These are phyloP conservation scores for Helicoverpa zea DNA, from an alignment of 1,140 invertebrate species.

Conservation along the genomic window DNA sequence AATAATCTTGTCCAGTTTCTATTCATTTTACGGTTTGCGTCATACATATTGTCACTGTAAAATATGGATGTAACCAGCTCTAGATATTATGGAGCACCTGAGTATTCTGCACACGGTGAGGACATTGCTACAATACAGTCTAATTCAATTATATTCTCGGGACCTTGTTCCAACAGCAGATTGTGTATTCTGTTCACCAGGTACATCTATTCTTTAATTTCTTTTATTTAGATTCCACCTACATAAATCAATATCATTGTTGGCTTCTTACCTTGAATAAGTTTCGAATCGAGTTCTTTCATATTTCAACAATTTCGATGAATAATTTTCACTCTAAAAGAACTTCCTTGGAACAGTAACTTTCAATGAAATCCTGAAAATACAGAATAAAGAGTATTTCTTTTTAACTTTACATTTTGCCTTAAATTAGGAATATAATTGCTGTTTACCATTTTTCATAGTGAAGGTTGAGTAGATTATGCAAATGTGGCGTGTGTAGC, in stretches of 20 bases:
- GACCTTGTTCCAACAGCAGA: neutral
- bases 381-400: neutral
- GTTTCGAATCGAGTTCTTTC: constrained; percentile 25
- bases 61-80: too few relatives aligned
- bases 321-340: constrained; percentile 32
- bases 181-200: neutral
- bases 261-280: constrained; percentile 25
- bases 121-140: neutral
- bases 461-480: constrained; percentile 18
- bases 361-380: constrained; percentile 26
- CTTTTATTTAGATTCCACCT: neutral
- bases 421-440: neutral
- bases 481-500: constrained; percentile 20
- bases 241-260: constrained; percentile 24
- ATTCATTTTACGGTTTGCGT: neutral
- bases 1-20: too few relatives aligned
- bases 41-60: neutral
- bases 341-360: constrained; percentile 15
- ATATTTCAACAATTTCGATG: constrained; percentile 36
- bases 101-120: too few relatives aligned
- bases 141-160: constrained; percentile 7
- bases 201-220: constrained; percentile 5
- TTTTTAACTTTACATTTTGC: neutral
- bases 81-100: too few relatives aligned
- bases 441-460: constrained; percentile 19